Evolutionary conservation across 92 coral and sea anemone species (phyloP).

Genomic region (Epizoanthus rinbou): DNA sequence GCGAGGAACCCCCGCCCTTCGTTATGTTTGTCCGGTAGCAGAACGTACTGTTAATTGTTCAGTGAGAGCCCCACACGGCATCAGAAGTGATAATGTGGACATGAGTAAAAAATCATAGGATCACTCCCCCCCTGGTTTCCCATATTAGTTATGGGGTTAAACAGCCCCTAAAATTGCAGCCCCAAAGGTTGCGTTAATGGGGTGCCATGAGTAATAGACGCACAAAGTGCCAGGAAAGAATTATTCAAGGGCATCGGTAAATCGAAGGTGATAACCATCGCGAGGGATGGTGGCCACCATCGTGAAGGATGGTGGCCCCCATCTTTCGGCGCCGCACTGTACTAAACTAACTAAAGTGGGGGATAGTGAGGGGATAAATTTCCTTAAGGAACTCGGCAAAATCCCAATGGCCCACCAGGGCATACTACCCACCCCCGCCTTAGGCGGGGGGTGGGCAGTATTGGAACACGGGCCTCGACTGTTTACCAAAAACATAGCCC

Average conservation of each 20-base stretch:
- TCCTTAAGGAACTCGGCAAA: conserved; percentile 96
- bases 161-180: conserved; percentile 81
- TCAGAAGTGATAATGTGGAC: conserved; percentile 51
- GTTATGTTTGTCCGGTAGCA: conserved; percentile 66
- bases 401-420: conserved; percentile 53
- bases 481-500: conserved; percentile 98
- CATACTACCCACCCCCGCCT: too few relatives aligned
- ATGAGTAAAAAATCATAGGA: conserved; percentile 54
- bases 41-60: conserved; percentile 77
- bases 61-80: conserved; percentile 67
- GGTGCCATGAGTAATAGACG: conserved; percentile 67
- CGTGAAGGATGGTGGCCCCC: too few relatives aligned
- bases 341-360: conserved; percentile 86
- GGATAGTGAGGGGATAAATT: conserved; percentile 78
- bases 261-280: conserved; percentile 23
- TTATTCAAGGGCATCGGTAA: conserved; percentile 46
- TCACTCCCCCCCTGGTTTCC: conserved; percentile 55
- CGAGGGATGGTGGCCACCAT: too few relatives aligned
- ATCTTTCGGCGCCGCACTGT: conserved; percentile 48
- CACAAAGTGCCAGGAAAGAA: conserved; percentile 83
- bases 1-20: conserved; percentile 24
- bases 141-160: conserved; percentile 53
- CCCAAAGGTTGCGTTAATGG: conserved; percentile 70
- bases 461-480: conserved; percentile 75
- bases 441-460: too few relatives aligned